Base-by-base conservation (phyloP, 1,140 invertebrate species). In the Octopus sinensis region DNA sequence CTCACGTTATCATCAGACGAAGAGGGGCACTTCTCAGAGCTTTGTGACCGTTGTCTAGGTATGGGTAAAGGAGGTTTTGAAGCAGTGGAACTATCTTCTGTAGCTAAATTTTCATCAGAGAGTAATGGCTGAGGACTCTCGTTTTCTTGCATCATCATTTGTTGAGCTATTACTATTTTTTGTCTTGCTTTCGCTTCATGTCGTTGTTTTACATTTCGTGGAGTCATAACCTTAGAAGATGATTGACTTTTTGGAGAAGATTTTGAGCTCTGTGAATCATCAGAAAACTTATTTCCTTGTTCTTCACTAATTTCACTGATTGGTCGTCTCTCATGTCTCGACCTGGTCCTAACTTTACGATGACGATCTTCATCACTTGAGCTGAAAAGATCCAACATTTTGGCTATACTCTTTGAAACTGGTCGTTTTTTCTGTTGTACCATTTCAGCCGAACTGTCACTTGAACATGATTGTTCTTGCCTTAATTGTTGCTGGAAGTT, bases 291-390 rank as follows among this genome's bases (percentile, higher is more conserved):
- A 30, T 68, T 52, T 17, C 30, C 52, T 62, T 9, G 23, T 54
- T 62, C 53, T 54, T 82, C 81, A 75, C 75, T 79, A 76, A 62
- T 75, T 9, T 79, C 78, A 54, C 54, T 73, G 10, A 51, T 68
- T 1, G 76, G 52, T 52, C 54, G 53, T 73, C 30, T 52, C 13
- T 84, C 30, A 86, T 80, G 53, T 86, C 82, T 23, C 83, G 85
- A 12, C 81, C 81, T 56, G 4, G 81, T 82, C 51, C 81, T 76
- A 56, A 54, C 79, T 30, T 77, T 53, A 17, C 83, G 53, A 12
- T 85, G 84, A 62, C 85, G 83, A 52, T 88, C 84, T 56, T 86
- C 85, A 76, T 86, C 87, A 83, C 87, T 87, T 9, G 87, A 86
- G 76, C 83, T 87, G 79, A 87, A 87, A 52, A 85, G 81, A 53